Conservation (phyloP, 2,797 vertebrate species). For the Rhyacichthys aspro region DNA sequence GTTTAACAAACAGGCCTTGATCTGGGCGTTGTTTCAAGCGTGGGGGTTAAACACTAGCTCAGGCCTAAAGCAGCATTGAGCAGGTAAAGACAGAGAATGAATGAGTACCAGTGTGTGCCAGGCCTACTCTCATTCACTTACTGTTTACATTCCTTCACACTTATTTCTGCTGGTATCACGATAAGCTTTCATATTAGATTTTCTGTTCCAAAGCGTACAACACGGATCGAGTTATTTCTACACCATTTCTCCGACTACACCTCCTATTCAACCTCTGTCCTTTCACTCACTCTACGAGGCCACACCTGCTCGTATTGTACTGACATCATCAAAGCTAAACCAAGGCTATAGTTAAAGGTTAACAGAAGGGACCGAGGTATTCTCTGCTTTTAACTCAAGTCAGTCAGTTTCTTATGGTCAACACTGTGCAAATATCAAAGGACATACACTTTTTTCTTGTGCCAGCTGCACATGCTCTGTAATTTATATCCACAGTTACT, state of each 20-base stretch:
- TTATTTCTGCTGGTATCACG: neutral
- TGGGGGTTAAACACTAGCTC: neutral
- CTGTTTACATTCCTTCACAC: constrained; percentile 35
- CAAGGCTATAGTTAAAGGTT: constrained; percentile 69
- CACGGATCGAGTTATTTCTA: constrained; percentile 7
- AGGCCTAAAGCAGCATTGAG: neutral
- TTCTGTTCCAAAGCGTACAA: neutral
- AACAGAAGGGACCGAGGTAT: constrained; percentile 42
- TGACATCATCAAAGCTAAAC: constrained; percentile 39
- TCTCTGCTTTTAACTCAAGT: constrained; percentile 17
- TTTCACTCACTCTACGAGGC: constrained; percentile 28
- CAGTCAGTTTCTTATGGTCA: constrained; percentile 2
- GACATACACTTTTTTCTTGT: constrained; percentile 1
- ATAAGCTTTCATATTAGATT: constrained; percentile 5
- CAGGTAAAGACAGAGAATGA: neutral
- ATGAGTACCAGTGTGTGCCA: neutral
- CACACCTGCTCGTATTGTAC: constrained; percentile 53
- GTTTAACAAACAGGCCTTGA: neutral
- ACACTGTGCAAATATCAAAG: constrained; percentile 18
- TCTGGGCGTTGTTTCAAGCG: neutral
- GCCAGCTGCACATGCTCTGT: too few species aligned
- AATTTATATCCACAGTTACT: too few species aligned
- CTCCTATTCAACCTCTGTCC: neutral
- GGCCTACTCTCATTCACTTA: constrained; percentile 13
- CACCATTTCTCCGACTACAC: neutral